Evolutionary conservation across 2,888 invertebrate genomes (phyloP).

Genomic region (Habrosyne pyritoides): DNA sequence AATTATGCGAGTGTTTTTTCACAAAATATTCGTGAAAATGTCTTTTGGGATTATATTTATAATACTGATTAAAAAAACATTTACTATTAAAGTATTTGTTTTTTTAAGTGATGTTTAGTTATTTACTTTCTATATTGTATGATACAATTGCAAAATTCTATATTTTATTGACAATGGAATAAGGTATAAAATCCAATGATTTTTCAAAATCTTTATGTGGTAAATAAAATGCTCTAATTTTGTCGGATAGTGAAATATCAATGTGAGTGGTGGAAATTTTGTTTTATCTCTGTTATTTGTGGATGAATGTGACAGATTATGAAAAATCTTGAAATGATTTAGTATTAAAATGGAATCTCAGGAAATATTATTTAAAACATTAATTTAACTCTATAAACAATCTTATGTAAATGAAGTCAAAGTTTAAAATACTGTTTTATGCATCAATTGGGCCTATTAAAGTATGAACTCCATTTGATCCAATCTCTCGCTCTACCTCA

Average conservation of each 20-base stretch:
- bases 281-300: background rate
- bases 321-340: background rate
- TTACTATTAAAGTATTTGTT: too few relatives aligned
- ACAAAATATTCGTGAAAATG: too few relatives aligned
- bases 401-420: background rate
- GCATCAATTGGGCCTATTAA: conserved; percentile 4
- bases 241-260: background rate
- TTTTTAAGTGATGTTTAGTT: background rate
- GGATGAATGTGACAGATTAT: background rate
- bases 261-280: background rate
- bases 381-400: background rate
- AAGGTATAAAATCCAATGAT: background rate
- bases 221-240: too few relatives aligned
- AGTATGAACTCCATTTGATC: conserved; percentile 22
- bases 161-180: background rate
- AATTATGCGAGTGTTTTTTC: background rate
- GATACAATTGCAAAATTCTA: background rate
- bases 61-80: too few relatives aligned
- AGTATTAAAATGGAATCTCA: conserved; percentile 32
- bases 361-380: conserved; percentile 10
- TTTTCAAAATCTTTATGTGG: background rate
- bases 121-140: background rate
- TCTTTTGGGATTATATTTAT: too few relatives aligned
- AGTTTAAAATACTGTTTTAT: background rate
- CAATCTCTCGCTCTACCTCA: conserved; percentile 31